Base-by-base conservation (phyloP, 1,140 invertebrate genomes). In the Asobara japonica region DNA sequence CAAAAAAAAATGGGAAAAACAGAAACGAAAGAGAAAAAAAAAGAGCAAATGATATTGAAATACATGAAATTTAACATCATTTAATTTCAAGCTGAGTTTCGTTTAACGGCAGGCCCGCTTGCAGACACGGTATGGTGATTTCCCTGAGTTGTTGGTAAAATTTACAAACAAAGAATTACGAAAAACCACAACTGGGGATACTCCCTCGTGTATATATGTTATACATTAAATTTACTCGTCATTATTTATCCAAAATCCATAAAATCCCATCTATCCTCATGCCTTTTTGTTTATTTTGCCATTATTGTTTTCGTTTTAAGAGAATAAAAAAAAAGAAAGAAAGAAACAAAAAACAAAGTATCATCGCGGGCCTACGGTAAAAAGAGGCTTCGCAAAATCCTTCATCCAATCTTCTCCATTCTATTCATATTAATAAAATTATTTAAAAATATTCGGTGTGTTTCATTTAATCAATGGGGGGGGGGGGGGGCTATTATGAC, bases 81-180 rank as follows among this genome's bases (percentile, higher is more conserved):
- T 66, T 70, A 45, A 68, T 69, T 69, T 69, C 65, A 75, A 72
- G 73, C 69, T 67, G 69, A 67, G 74, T 38, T 70, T 74, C 72
- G 41, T 72, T 72, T 71, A 33, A 71, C 51, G 69, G 73, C 69
- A 69, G 73, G 69, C 69, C 69, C 69, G 73, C 69, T 66, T 74
- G 64, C 20, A 65, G 69, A 48, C 69, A 67, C 33, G 65, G 29
- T 71, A 56, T 69, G 30, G 68, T 64, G 71, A 64, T n/a, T 11
- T 27, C 45, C 41, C 51, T 60, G 31, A 51, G 27, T 48, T 74
- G 36, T 36, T 16, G 29, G 27, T 29, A 30, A 16, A 30, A 61
- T 62, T 33, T 61, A 20, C 18, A n/a, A n/a, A n/a, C n/a, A n/a
- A n/a, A n/a, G n/a, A n/a, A n/a, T n/a, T n/a, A n/a, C n/a, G n/a